Evolutionary conservation across 2,888 invertebrate genomes (phyloP), one percentile per base, ranked within the genome.

Genomic region (Zaprionus obscuricornis): DNA sequence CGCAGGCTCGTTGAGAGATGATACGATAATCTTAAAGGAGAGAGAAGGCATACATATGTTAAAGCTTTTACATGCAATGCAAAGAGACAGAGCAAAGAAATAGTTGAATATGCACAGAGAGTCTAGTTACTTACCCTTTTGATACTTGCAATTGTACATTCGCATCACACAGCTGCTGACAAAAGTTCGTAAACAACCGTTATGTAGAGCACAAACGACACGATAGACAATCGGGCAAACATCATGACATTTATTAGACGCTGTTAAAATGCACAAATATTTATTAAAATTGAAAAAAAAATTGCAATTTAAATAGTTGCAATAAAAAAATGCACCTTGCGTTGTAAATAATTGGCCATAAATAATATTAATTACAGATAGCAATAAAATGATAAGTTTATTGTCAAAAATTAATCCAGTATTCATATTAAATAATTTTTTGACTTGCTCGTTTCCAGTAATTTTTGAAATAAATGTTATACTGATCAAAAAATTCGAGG

Each of bases 131-230:
- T 58, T 24, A 81, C 79, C 54, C 31, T 69, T 72, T 42, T 82
- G 54, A 22, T 81, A 81, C 22, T 81, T 81, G 58, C 85, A 81
- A 45, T 81, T 81, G 24, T 81, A 81, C 13, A 81, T 81, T 4
- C 60, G 49, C 79, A 81, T 69, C 3, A 81, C 69, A 51, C 79
- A 81, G 14, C 54, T 67, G 43, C 64, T 81, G 22, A 78, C 66
- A 52, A 81, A 81, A 2, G 69, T 77, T 7, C 85, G 63, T 7
- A 81, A 37, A 22, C 68, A 82, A 0, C 78, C 67, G 3, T 84
- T 62, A 3, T 67, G 29, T 2, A 67, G 36, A 4, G 82, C 79
- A 27, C 79, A 81, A n/a, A 81, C 72, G 5, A 81, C 79, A 4
- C 79, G 59, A 49, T 85, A 81, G 2, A 37, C 34, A 4, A 18